A percentile compares a stretch with the other conserved stretches of the same genome.
These are phyloP conservation scores for Malurus melanocephalus DNA, from an alignment of 2,113 vertebrate genomes.

Conservation along the genomic window DNA sequence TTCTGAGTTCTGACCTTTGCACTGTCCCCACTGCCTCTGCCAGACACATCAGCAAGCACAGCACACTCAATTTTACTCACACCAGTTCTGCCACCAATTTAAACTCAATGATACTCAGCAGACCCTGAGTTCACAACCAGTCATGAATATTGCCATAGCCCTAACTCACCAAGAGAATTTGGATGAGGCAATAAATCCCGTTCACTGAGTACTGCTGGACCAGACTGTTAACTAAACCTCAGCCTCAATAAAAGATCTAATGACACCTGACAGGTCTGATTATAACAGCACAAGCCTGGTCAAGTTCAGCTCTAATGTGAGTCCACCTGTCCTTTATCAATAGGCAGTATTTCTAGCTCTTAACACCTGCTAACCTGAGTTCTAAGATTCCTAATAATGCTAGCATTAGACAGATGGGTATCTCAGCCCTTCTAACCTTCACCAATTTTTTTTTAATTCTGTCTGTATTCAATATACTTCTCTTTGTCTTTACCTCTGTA, in stretches of 20 bases:
- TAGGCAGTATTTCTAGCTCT: neutral
- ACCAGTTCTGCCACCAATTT: neutral
- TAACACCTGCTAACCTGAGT: neutral
- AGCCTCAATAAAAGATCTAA: neutral
- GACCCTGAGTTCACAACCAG: neutral
- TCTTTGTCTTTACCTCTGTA: neutral
- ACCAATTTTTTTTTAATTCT: neutral
- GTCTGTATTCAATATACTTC: neutral
- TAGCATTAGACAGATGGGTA: neutral
- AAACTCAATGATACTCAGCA: neutral
- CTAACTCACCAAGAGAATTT: neutral
- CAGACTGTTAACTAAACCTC: neutral
- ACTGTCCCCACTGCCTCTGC: neutral
- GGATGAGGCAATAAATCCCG: neutral
- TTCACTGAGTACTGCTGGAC: neutral
- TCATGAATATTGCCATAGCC: neutral
- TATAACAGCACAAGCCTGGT: neutral
- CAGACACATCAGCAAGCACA: neutral
- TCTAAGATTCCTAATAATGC: neutral
- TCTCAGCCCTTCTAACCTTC: neutral
- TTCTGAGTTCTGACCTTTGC: neutral
- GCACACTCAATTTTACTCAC: neutral
- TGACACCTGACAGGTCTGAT: neutral
- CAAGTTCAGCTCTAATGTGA: neutral
- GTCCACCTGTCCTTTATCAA: neutral